A percentile compares a stretch with the other conserved stretches of the same genome.
Conservation (phyloP, 1,140 invertebrate species). For the Macrosteles quadrilineatus region DNA sequence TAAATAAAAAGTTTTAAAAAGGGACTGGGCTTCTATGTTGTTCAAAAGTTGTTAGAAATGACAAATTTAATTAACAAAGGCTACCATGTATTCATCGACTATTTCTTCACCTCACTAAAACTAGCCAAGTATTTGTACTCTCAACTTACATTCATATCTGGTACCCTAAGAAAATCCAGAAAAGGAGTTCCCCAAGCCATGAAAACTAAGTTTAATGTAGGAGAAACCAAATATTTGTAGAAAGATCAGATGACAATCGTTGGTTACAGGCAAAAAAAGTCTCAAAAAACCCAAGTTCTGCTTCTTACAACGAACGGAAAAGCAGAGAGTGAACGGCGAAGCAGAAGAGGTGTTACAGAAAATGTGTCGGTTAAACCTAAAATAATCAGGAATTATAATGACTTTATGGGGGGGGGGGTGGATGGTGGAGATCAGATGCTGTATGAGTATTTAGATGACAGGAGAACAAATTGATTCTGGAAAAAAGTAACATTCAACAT, state of each 20-base stretch:
- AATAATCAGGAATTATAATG: not conserved
- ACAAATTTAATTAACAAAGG: slow-evolving; percentile 6
- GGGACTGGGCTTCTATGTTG: not conserved
- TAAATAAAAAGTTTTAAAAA: not conserved
- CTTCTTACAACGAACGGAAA: slow-evolving; percentile 29
- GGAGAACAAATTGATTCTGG: slow-evolving; percentile 10
- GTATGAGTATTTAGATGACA: slow-evolving; percentile 21
- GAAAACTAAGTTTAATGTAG: slow-evolving; percentile 1
- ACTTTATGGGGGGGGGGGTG: no score
- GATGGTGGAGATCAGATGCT: slow-evolving; percentile 24
- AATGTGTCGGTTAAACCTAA: no score
- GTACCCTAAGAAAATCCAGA: not conserved
- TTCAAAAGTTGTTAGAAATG: slow-evolving; percentile 10
- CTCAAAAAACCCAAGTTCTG: slow-evolving; percentile 32
- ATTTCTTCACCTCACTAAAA: slow-evolving; percentile 19
- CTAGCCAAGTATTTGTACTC: slow-evolving; percentile 14
- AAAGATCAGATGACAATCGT: not conserved
- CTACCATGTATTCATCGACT: slow-evolving; percentile 4
- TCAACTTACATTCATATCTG: not conserved
- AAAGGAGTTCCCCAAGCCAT: slow-evolving; percentile 3
- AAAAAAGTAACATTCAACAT: slow-evolving; percentile 10
- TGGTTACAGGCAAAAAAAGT: slow-evolving; percentile 26
- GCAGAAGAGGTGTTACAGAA: not conserved
- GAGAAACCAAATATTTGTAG: slow-evolving; percentile 21
- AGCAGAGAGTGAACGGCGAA: slow-evolving; percentile 18